Base-by-base conservation (phyloP, 2,888 invertebrate genomes). In the Dicyrtomina minuta region DNA sequence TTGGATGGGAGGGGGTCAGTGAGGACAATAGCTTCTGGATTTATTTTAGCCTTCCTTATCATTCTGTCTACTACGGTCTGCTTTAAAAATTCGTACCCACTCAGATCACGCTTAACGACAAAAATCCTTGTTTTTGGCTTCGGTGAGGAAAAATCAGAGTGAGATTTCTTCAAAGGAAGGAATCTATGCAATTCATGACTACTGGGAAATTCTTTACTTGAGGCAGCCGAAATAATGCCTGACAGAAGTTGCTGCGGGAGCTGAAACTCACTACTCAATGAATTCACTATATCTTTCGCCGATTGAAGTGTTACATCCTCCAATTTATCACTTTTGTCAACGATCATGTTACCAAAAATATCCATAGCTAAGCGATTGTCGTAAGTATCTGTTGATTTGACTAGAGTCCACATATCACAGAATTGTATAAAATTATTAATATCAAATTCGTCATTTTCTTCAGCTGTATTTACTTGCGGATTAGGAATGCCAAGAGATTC, bases 351-450 rank as follows among this genome's bases (percentile, higher is more conserved):
- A 6, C 76, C 76, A 26, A 70, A 75, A 10, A 76, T 44, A 26
- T 74, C 71, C 61, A 76, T 70, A 13, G 72, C 56, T 53, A 76
- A 76, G 8, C 71, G 72, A 44, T 76, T 76, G 44, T 74, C 71
- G 70, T 71, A 75, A 2, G 75, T 73, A 49, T 76, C 76, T 0
- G 74, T 33, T 0, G 70, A 46, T 51, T 74, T 74, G 65, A 72
- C 72, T 6, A 76, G 56, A 12, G 74, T 71, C 43, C 71, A 70
- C 6, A 60, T 61, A 59, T 74, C 75, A 0, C 65, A 70, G 26
- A 76, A 76, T 22, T 53, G 22, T 13, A 75, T 58, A 49, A 76
- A 76, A 3, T 72, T 68, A 5, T 46, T 51, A 22, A 67, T 43
- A n/a, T 70, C 67, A 15, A 59, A 53, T 20, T 55, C 33, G 8